phyloP scores from a whole-genome alignment of 2,113 vertebrate species.

The Dissostichus mawsoni region DNA sequence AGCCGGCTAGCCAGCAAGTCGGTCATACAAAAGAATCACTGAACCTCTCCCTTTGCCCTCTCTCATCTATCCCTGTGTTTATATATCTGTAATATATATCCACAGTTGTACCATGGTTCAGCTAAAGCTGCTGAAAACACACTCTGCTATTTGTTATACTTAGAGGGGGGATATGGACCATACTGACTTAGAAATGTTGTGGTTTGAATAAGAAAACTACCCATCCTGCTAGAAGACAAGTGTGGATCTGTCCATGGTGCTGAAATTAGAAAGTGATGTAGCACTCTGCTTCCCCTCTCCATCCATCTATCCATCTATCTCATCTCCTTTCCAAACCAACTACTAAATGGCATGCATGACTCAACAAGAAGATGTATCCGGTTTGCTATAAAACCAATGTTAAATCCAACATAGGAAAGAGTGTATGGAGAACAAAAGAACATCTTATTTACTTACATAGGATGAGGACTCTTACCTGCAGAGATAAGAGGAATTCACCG shows the following conservation, averaged over 20 bases:
- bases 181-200: conserved; percentile 45
- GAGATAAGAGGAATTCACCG: conserved; percentile 77
- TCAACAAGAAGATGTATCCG: conserved; percentile 15
- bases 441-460: not conserved
- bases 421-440: not conserved
- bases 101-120: not conserved
- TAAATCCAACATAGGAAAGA: not conserved
- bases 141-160: not conserved
- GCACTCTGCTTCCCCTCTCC: not conserved
- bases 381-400: not conserved
- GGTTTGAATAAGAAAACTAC: conserved; percentile 31
- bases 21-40: conserved; percentile 38
- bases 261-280: conserved; percentile 44
- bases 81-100: not conserved
- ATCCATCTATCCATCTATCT: not conserved
- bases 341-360: conserved; percentile 19
- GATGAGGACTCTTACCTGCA: conserved; percentile 78
- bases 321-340: not conserved
- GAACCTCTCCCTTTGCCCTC: conserved; percentile 30
- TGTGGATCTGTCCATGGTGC: conserved; percentile 70
- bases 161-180: conserved; percentile 2
- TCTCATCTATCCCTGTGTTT: not conserved
- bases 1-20: conserved; percentile 52
- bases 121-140: conserved; percentile 14
- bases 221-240: conserved; percentile 5